Evolutionary conservation across 2,797 vertebrate genomes (phyloP), one percentile per base, ranked within the genome.

Genomic region (Malacoraja senta): DNA sequence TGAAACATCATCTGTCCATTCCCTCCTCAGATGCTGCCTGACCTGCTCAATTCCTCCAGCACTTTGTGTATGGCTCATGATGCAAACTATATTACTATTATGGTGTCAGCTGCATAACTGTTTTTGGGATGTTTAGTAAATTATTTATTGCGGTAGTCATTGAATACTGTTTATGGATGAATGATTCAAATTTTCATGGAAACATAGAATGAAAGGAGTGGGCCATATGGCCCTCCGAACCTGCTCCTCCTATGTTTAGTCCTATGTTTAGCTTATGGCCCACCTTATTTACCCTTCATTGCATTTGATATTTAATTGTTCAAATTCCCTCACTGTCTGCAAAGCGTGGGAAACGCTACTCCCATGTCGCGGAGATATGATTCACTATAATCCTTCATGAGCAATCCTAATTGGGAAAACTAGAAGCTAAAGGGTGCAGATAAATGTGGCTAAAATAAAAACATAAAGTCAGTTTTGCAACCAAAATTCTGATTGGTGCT

Each of bases 321-420:
- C 68, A 71, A 15, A 19, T 71, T 86, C 83, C 19, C 29, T 61
- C 83, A 86, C 63, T 86, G 83, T 32, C 29, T 65, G 61, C 83
- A 86, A 63, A 86, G 58, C 83, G 61, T 86, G 83, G 83, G 83
- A 86, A 86, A 86, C 17, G 17, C 29, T 29, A 65, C 83, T 86
- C 83, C 12, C 32, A 12, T 32, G 58, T 86, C 61, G 17, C 63
- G n/a, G 63, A 65, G 83, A n/a, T 8, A 63, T 86, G 83, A 65
- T 29, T 86, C 29, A 86, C 29, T 19, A 15, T 17, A 65, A 65
- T 86, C 58, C 29, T 86, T 63, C 63, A 2, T 1, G 21, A 86
- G 83, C 58, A 65, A 15, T 19, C 83, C 58, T 86, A 86, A 86
- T 63, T 86, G 83, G 83, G 83, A 58, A 65, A 61, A 32, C 15